Conservation (phyloP, 2,113 vertebrate species). For the Rhizomys pruinosus region DNA sequence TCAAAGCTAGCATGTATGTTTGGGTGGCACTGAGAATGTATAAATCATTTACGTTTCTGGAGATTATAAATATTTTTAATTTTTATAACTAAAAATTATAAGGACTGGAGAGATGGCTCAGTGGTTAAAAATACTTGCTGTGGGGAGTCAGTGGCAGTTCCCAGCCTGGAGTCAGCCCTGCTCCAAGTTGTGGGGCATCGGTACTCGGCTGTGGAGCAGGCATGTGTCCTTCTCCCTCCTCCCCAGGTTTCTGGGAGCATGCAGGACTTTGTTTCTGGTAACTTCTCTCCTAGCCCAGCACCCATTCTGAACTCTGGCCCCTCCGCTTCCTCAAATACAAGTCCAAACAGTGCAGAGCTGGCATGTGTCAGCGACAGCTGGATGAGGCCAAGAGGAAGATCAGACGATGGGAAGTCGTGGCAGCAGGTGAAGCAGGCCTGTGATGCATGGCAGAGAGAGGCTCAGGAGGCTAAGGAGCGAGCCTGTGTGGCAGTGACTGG, state of each 20-base stretch:
- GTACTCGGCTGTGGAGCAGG: too few species aligned
- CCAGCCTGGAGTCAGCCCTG: too few species aligned
- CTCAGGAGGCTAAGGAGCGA: slow-evolving; percentile 91
- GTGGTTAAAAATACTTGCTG: too few species aligned
- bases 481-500: slow-evolving; percentile 87
- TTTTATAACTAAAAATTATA: too few species aligned
- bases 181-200: too few species aligned
- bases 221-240: too few species aligned
- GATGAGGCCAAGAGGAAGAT: slow-evolving; percentile 94
- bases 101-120: too few species aligned
- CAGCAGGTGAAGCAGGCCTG: slow-evolving; percentile 94
- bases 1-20: background rate
- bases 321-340: slow-evolving; percentile 81
- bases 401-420: slow-evolving; percentile 95
- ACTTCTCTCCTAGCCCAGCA: slow-evolving; percentile 93
- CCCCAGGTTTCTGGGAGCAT: slow-evolving; percentile 91
- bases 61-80: background rate
- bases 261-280: slow-evolving; percentile 95
- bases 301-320: slow-evolving; percentile 90
- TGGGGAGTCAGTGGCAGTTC: too few species aligned
- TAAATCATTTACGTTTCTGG: background rate
- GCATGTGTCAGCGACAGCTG: slow-evolving; percentile 91
- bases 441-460: slow-evolving; percentile 93
- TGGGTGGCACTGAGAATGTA: background rate
- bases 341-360: slow-evolving; percentile 86